Conservation (phyloP, 2,113 vertebrate genomes). For the Callithrix jacchus region DNA sequence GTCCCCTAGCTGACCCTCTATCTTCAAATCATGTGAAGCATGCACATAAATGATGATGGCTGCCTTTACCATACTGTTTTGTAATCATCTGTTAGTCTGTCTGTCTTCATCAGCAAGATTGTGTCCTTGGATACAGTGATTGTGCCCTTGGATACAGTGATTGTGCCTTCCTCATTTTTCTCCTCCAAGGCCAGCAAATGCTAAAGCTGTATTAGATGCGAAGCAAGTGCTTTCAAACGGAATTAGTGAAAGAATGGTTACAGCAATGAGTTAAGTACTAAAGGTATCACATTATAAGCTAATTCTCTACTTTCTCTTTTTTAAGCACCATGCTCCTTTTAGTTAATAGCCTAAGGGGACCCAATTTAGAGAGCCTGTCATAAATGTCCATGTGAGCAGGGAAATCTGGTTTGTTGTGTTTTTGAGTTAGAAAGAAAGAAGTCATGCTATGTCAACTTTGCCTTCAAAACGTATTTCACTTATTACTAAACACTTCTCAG, state of each 20-base stretch:
- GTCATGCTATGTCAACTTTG: background rate
- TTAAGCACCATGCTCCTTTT: background rate
- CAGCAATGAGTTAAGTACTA: background rate
- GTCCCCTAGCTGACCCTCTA: too few relatives aligned
- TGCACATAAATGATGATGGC: rapidly evolving
- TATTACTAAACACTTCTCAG: background rate
- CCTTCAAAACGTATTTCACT: background rate
- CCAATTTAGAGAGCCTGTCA: background rate
- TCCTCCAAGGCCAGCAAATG: background rate
- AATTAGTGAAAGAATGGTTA: background rate
- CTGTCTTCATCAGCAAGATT: background rate
- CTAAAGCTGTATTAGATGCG: background rate
- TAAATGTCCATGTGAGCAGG: background rate
- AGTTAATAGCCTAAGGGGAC: background rate
- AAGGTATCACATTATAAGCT: rapidly evolving
- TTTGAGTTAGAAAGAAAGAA: background rate
- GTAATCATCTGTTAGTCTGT: background rate
- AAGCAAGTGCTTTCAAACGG: background rate
- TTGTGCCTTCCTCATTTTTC: background rate
- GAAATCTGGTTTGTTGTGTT: background rate
- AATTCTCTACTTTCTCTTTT: background rate
- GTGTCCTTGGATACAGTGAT: background rate
- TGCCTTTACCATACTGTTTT: rapidly evolving
- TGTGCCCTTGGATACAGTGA: background rate
- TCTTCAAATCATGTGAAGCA: rapidly evolving